Conservation (phyloP, 2,888 invertebrate genomes). For the Petrophora chlorosata region DNA sequence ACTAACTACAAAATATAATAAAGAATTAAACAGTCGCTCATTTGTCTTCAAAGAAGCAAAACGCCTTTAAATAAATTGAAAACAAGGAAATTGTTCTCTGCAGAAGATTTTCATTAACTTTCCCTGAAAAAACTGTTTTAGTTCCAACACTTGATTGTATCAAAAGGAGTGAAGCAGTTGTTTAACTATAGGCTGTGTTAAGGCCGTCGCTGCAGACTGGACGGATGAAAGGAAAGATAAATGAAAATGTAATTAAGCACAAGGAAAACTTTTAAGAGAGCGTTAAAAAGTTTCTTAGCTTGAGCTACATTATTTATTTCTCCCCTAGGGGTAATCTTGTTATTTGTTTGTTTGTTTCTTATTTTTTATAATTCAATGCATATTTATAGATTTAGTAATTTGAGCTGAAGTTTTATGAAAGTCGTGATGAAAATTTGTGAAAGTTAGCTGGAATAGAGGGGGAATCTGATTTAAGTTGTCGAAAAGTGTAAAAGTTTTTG, state of each 20-base stretch:
- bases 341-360: constrained; percentile 53
- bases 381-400: constrained; percentile 26
- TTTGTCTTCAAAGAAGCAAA: neutral
- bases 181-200: constrained; percentile 42
- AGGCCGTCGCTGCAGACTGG: constrained; percentile 44
- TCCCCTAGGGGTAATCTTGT: constrained; percentile 60
- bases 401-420: constrained; percentile 11
- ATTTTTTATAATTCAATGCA: constrained; percentile 45
- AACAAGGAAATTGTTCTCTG: neutral
- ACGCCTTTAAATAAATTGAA: neutral
- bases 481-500: neutral
- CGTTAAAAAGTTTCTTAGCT: constrained; percentile 71
- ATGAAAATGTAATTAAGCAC: constrained; percentile 79
- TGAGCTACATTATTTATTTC: constrained; percentile 70
- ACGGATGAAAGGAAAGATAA: constrained; percentile 68
- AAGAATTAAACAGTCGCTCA: too few relatives aligned
- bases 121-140: constrained; percentile 9
- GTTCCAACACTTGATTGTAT: constrained; percentile 20
- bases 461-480: neutral
- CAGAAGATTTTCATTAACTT: constrained; percentile 12
- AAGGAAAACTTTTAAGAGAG: constrained; percentile 70
- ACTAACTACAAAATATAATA: too few relatives aligned
- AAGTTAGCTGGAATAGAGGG: neutral
- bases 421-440: neutral
- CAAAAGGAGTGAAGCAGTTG: constrained; percentile 32